Conservation (phyloP, 2,113 vertebrate species). For the Agapornis roseicollis region DNA sequence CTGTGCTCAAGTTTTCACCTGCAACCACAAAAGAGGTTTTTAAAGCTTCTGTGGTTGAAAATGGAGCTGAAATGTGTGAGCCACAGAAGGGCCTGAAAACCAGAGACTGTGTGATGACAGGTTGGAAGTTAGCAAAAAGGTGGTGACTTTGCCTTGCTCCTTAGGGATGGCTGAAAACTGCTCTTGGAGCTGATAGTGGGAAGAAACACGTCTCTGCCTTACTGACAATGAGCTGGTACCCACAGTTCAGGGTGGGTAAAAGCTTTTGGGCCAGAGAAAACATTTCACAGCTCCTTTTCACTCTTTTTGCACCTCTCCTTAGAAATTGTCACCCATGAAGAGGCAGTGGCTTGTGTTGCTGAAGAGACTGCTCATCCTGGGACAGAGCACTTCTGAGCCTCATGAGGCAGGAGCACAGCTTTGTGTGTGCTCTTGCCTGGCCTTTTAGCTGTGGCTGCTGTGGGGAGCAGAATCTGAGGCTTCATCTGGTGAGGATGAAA, state of each 20-base stretch:
- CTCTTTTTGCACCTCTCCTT: neutral
- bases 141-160: rapidly evolving
- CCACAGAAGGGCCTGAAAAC: neutral
- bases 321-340: neutral
- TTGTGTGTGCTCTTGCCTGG: neutral
- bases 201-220: neutral
- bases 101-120: neutral
- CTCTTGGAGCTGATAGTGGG: neutral
- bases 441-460: neutral
- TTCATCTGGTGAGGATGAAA: neutral
- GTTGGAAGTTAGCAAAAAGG: neutral
- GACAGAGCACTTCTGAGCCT: neutral
- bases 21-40: neutral
- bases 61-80: neutral
- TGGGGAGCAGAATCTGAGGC: neutral
- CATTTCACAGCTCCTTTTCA: neutral
- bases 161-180: neutral
- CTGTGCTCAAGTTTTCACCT: neutral
- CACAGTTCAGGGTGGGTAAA: neutral
- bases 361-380: neutral
- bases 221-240: neutral
- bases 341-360: neutral
- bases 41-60: neutral
- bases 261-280: neutral
- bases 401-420: neutral